Conservation (phyloP, 2,797 vertebrate genomes). For the Lateolabrax maculatus region DNA sequence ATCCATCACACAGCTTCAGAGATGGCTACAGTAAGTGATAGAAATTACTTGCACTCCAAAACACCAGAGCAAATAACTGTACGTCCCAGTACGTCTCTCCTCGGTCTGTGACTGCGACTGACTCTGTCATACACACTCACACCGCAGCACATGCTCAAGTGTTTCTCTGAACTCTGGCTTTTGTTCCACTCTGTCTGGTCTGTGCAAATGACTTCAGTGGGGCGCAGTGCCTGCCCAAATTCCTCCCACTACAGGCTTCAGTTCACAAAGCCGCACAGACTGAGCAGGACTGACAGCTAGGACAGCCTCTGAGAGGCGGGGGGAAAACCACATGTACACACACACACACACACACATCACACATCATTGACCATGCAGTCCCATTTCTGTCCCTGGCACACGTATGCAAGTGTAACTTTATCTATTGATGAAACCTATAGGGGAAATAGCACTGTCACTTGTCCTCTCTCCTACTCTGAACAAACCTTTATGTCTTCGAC, state of each 20-base stretch:
- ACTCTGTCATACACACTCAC: constrained; percentile 67
- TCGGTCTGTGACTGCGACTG: constrained; percentile 48
- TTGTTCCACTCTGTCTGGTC: constrained; percentile 85
- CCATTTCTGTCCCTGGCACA: constrained; percentile 56
- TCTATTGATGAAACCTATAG: constrained; percentile 63
- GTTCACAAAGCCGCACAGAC: constrained; percentile 77
- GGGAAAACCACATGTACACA: constrained; percentile 42
- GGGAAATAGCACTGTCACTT: constrained; percentile 56
- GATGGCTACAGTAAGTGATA: constrained; percentile 39
- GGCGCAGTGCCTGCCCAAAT: constrained; percentile 79
- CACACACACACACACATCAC: constrained; percentile 31
- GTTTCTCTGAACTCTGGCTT: constrained; percentile 83
- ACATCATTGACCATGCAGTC: constrained; percentile 35
- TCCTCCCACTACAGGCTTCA: constrained; percentile 81
- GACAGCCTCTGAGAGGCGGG: constrained; percentile 72
- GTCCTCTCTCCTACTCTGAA: constrained; percentile 51
- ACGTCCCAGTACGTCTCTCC: constrained; percentile 33
- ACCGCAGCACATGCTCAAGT: constrained; percentile 75
- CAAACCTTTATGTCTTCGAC: constrained; percentile 62
- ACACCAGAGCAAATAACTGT: constrained; percentile 48
- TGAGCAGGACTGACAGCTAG: constrained; percentile 79
- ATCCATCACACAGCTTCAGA: constrained; percentile 58
- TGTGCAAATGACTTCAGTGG: constrained; percentile 84
- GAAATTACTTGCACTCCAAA: constrained; percentile 63
- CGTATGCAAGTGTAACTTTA: constrained; percentile 60